Percentiles rank a stretch among this genome's conserved stretches.
Evolutionary conservation across 2,113 vertebrate genomes (phyloP).

Genomic region (Etheostoma spectabile): DNA sequence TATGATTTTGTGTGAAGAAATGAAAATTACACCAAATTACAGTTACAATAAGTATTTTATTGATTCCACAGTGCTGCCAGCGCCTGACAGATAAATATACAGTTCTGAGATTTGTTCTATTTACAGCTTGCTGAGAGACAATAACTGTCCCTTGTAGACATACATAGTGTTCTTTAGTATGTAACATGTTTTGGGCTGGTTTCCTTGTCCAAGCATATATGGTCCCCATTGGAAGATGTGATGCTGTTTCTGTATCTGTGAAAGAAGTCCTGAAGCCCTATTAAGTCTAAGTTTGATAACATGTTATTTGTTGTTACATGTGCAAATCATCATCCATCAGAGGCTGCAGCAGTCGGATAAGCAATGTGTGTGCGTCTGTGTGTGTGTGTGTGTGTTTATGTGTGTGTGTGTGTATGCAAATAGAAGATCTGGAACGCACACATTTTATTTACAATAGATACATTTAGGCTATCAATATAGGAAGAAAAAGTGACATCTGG

Average conservation of each 20-base stretch:
- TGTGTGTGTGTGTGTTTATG: conserved; percentile 22
- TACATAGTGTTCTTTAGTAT: conserved; percentile 62
- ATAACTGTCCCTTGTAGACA: conserved; percentile 48
- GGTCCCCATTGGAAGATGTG: conserved; percentile 63
- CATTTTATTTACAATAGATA: conserved; percentile 63
- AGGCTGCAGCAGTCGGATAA: conserved; percentile 58
- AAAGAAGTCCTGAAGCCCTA: conserved; percentile 74
- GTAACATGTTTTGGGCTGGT: conserved; percentile 68
- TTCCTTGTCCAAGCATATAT: conserved; percentile 58
- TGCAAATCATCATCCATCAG: conserved; percentile 52
- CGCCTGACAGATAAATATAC: conserved; percentile 74
- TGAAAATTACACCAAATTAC: neutral
- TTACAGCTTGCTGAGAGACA: conserved; percentile 73
- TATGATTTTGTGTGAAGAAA: neutral
- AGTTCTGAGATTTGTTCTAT: conserved; percentile 69
- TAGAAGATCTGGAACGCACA: conserved; percentile 51
- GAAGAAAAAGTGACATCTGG: conserved; percentile 71
- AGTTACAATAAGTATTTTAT: conserved; percentile 79
- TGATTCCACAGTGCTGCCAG: conserved; percentile 70
- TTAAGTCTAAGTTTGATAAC: conserved; percentile 55
- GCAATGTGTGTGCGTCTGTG: conserved; percentile 44
- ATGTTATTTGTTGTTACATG: conserved; percentile 56
- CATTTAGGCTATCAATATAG: conserved; percentile 57
- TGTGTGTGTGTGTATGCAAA: conserved; percentile 40
- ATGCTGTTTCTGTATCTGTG: conserved; percentile 50